phyloP scores from a whole-genome alignment of 2,113 vertebrate genomes.

The Columba livia region DNA sequence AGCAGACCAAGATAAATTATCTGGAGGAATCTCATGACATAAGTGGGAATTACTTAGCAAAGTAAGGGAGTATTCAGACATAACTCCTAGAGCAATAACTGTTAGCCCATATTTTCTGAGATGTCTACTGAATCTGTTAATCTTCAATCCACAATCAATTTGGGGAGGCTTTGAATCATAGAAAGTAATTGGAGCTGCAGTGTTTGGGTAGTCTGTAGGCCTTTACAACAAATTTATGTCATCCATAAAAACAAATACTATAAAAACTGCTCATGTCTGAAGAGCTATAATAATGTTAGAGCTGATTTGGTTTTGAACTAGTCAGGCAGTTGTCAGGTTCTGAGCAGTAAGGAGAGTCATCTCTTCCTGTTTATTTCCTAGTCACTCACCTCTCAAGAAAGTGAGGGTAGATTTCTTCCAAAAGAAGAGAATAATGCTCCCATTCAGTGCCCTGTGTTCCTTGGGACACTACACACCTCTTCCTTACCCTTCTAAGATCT shows the following conservation, averaged over 20 bases:
- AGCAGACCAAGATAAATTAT: background rate
- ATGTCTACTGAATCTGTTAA: background rate
- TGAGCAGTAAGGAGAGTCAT: background rate
- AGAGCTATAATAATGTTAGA: background rate
- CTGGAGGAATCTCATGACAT: background rate
- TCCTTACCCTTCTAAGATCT: background rate
- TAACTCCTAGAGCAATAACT: background rate
- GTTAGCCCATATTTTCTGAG: background rate
- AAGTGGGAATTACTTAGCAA: background rate
- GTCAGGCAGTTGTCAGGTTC: background rate
- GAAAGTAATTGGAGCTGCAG: background rate
- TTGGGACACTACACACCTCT: background rate
- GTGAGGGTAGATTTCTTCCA: background rate
- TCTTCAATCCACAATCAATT: background rate
- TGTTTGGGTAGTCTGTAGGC: background rate
- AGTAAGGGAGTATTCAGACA: background rate
- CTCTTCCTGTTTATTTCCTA: background rate
- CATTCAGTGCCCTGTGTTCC: background rate
- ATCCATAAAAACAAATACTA: background rate
- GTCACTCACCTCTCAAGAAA: background rate
- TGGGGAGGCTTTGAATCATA: background rate
- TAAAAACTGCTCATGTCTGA: background rate
- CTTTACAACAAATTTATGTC: background rate
- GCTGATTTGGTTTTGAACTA: background rate
- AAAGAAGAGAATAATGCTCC: background rate